These are phyloP conservation scores for Sapayoa aenigma DNA, from an alignment of 2,113 vertebrate genomes.

Conservation along the genomic window DNA sequence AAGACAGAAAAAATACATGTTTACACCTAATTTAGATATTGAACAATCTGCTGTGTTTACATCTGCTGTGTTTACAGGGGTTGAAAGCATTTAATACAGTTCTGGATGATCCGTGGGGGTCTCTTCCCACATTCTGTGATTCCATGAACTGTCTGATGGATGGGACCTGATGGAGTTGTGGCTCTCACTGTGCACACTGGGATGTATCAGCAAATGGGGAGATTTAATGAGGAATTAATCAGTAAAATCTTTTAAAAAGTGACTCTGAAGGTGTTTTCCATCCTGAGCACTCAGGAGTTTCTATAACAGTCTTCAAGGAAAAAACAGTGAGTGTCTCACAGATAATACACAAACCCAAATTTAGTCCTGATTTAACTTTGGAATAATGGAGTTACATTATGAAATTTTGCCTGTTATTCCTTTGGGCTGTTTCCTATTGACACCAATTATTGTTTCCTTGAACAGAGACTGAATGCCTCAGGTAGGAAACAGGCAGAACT, in stretches of 20 bases:
- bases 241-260: neutral
- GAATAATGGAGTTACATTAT: neutral
- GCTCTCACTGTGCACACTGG: neutral
- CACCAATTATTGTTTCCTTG: neutral
- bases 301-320: neutral
- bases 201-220: neutral
- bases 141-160: neutral
- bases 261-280: neutral
- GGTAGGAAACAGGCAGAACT: neutral
- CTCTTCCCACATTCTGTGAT: neutral
- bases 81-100: too few species aligned
- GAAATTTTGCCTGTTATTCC: neutral
- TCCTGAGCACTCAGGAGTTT: neutral
- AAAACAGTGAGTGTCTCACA: neutral
- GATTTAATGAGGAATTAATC: neutral
- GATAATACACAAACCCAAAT: neutral
- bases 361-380: neutral
- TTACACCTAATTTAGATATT: neutral
- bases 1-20: neutral
- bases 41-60: neutral
- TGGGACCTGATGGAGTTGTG: neutral
- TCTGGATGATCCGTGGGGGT: neutral
- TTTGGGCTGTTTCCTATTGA: neutral
- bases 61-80: neutral
- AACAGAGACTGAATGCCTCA: neutral